phyloP scores from a whole-genome alignment of 1,140 invertebrate species.

The Polypedilum pembai region DNA sequence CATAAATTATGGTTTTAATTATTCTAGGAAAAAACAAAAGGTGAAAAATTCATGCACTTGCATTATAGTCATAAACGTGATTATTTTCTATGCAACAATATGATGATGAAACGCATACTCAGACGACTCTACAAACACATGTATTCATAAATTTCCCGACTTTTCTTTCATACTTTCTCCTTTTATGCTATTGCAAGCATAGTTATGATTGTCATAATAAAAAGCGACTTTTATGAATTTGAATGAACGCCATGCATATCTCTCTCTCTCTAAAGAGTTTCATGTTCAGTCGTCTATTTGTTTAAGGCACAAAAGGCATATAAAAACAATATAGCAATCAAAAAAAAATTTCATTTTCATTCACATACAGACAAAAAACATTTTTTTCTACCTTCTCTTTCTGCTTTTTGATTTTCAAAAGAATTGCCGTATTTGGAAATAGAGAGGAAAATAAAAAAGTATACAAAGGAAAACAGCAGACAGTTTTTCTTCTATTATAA shows the following conservation, averaged over 20 bases:
- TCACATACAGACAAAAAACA: neutral
- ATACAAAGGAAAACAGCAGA: neutral
- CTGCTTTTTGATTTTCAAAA: neutral
- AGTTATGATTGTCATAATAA: neutral
- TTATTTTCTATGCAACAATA: slow-evolving; percentile 13
- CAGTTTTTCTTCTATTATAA: neutral
- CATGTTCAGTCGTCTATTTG: neutral
- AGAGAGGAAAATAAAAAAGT: neutral
- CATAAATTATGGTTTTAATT: slow-evolving; percentile 28
- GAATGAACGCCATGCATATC: neutral
- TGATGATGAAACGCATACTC: neutral
- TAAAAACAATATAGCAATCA: slow-evolving; percentile 14
- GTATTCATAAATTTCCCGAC: neutral
- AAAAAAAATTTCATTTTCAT: slow-evolving; percentile 6
- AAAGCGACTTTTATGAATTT: slow-evolving; percentile 18
- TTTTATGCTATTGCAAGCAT: neutral
- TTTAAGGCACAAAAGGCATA: slow-evolving; percentile 4
- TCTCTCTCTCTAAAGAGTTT: neutral
- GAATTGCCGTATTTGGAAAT: neutral
- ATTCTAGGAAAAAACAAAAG: slow-evolving; percentile 24
- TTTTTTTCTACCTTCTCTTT: neutral
- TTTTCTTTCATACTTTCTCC: no score
- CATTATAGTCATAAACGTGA: slow-evolving; percentile 9
- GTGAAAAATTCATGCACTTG: slow-evolving; percentile 23
- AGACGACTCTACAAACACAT: neutral